Conservation (phyloP, 1,140 invertebrate genomes). For the Mizuhopecten yessoensis region DNA sequence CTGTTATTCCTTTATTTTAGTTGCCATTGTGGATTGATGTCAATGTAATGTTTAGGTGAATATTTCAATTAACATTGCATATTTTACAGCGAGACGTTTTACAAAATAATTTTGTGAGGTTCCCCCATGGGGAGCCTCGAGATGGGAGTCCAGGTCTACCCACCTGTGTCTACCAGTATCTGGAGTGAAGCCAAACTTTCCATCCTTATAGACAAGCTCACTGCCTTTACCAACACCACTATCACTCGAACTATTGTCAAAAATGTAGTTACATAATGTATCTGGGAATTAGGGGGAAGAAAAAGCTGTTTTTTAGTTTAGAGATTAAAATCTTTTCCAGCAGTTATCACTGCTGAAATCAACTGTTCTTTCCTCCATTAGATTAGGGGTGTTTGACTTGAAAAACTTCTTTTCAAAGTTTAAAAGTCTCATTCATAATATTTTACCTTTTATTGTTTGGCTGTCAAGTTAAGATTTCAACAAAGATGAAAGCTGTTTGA, state of each 20-base stretch:
- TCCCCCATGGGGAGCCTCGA: not conserved
- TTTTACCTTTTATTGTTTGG: not conserved
- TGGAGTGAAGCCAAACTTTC: not conserved
- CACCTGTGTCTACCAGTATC: not conserved
- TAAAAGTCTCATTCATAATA: conserved; percentile 1
- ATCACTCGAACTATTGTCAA: not conserved
- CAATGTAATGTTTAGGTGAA: too few species aligned
- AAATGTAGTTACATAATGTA: not conserved
- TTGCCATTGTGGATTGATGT: too few species aligned
- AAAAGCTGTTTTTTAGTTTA: not conserved
- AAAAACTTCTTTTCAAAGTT: conserved; percentile 10
- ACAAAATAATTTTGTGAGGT: too few species aligned
- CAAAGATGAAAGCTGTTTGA: not conserved
- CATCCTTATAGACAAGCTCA: not conserved
- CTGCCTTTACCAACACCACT: not conserved
- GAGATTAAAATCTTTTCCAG: conserved; percentile 10
- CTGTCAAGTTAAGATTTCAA: conserved; percentile 19
- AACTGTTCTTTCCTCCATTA: not conserved
- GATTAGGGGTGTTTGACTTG: conserved; percentile 28
- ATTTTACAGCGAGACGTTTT: too few species aligned
- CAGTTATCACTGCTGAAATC: not conserved
- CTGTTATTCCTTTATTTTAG: too few species aligned
- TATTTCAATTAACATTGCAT: too few species aligned
- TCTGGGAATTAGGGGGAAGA: not conserved
- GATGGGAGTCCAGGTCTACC: not conserved